Base-by-base conservation (phyloP, 30 jellyfish, hydroid and myxozoan genomes). In the Pelagia noctiluca region DNA sequence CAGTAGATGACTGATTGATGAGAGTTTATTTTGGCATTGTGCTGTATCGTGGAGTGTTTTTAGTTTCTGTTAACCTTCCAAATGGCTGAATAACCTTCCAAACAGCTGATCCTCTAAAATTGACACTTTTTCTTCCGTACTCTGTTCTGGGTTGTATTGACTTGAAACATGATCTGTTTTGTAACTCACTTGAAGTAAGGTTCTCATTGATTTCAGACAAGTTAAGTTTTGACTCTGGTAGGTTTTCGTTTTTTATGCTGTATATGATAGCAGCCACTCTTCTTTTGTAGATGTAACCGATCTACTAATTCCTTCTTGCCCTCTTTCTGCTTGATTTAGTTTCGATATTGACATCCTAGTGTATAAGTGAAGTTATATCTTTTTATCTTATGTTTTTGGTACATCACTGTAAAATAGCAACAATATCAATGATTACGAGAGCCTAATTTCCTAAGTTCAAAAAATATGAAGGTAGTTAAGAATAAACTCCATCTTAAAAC, bases 1-100 rank as follows among this genome's bases (percentile, higher is more conserved):
- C 35, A 64, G 78, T 53, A 64, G 78, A 10, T 22, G 78, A 11
- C 78, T 64, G 32, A 68, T 68, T 68, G 81, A 22, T 68, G 81
- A 34, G 65, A 68, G 81, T 68, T 68, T 68, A 68, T 68, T 29
- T 68, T 68, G n/a, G n/a, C n/a, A n/a, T n/a, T n/a, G n/a, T n/a
- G n/a, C 7, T 68, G 35, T 68, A 68, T 35, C 64, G 35, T 8
- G 63, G 81, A 68, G 57, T 30, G 81, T 34, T 68, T 21, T 68
- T 68, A 63, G 32, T 68, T 49, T 68, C 81, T 68, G 81, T 31
- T 68, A n/a, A n/a, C n/a, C n/a, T n/a, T n/a, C n/a, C n/a, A n/a
- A n/a, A n/a, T n/a, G n/a, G n/a, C n/a, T 10, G 81, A 68, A 54
- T n/a, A 42, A 16, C 57, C 16, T 42, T 42, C 57, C 57, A 42